A percentile compares a stretch with the other conserved stretches of the same genome.
Conservation (phyloP, 2,888 invertebrate species). For the Lottia gigantea region DNA sequence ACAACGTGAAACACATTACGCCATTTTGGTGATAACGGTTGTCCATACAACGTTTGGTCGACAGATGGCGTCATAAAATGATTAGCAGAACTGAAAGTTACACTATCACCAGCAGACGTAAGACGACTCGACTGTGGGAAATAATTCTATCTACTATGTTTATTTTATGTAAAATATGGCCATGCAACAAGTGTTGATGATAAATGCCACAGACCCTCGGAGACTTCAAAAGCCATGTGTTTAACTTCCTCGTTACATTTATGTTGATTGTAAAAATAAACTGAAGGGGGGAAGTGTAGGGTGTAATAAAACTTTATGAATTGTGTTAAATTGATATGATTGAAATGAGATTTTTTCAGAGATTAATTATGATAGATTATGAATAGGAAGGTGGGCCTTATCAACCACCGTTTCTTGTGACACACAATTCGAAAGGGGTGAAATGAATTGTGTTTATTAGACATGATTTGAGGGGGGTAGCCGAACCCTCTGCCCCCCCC, state of each 20-base stretch:
- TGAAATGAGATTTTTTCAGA: no score
- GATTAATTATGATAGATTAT: no score
- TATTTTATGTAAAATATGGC: constrained; percentile 6
- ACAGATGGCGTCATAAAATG: background rate
- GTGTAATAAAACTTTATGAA: no score
- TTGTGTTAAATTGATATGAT: no score
- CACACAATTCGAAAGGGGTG: no score
- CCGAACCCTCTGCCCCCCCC: no score
- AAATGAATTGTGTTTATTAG: no score
- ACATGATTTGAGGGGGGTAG: no score
- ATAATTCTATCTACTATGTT: background rate
- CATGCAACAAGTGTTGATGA: constrained; percentile 1
- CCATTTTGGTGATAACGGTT: background rate
- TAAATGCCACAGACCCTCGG: background rate
- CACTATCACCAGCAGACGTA: background rate
- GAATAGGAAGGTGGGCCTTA: no score
- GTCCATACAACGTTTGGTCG: background rate
- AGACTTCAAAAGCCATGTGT: constrained; percentile 4
- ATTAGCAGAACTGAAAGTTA: background rate
- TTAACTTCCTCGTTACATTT: background rate
- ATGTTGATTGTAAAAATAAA: no score
- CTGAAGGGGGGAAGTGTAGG: no score
- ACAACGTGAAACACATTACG: background rate
- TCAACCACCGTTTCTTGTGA: no score
- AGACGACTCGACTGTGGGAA: background rate